phyloP scores from a whole-genome alignment of 2,113 vertebrate genomes.

The Anthoscopus minutus region DNA sequence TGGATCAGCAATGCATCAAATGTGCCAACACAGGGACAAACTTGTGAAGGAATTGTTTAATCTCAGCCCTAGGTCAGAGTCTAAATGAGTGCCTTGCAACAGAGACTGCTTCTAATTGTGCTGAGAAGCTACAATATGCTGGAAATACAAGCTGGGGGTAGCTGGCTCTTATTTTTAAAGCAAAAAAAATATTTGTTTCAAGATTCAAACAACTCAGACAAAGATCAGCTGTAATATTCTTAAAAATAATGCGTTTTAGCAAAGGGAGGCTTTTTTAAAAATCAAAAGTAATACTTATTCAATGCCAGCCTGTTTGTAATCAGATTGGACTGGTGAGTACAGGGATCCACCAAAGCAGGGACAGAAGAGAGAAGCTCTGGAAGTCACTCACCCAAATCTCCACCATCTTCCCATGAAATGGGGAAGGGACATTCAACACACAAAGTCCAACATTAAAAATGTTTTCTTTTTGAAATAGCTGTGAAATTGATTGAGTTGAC shows the following conservation, averaged over 20 bases:
- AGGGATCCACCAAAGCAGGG: neutral
- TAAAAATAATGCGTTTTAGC: neutral
- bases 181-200: neutral
- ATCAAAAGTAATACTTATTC: neutral
- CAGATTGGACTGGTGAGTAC: neutral
- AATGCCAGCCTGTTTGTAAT: neutral
- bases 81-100: neutral
- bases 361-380: neutral
- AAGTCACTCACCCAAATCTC: neutral
- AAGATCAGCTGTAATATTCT: neutral
- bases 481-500: neutral
- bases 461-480: neutral
- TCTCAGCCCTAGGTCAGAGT: neutral
- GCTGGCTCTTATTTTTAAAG: neutral
- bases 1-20: conserved; percentile 42
- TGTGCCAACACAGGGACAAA: conserved; percentile 4
- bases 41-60: neutral
- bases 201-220: neutral
- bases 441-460: neutral
- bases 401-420: neutral
- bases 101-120: neutral
- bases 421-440: neutral
- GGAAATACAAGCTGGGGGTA: conserved; percentile 10
- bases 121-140: neutral
- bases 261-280: neutral